Evolutionary conservation across 2,113 vertebrate genomes (phyloP), one percentile per base, ranked within the genome.

Genomic region (Aptenodytes forsteri): DNA sequence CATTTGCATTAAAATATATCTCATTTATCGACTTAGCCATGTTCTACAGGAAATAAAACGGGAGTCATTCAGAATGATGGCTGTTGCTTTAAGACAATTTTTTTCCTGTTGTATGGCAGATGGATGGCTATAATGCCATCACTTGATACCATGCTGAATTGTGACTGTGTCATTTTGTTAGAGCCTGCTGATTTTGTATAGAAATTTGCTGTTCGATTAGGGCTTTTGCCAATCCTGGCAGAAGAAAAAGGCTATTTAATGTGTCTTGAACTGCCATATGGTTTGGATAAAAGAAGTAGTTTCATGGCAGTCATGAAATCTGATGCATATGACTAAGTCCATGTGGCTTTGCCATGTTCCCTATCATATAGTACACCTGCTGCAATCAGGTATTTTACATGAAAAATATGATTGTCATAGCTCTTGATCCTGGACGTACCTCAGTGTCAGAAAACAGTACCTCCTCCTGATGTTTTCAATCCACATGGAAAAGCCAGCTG

Each of bases 41-140:
- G 64, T 69, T 93, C 96, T 47, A 83, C 38, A 79, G 83, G 83
- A 90, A 90, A 85, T 27, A 56, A 85, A 96, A 94, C 4, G 26
- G 23, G 61, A 94, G 61, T 66, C 7, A 42, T 85, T 97, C 64
- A 72, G 58, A 66, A 87, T 46, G 71, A 94, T 62, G 77, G 85
- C 89, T 97, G 83, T 80, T 96, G 86, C 96, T 98, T 97, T 93
- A 96, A 98, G 86, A 66, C 34, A n/a, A 38, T 91, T 90, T 73
- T 97, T 94, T 78, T 38, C 93, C 92, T 30, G 20, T 12, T 85
- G 64, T 77, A 94, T 90, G 93, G 94, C 97, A 98, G 97, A 97
- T 98, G 97, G 91, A 46, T 87, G 83, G 95, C 95, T 97, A 47
- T 97, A 98, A 98, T 97, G 95, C 94, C 98, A 98, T 89, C 97